Evolutionary conservation across 1,140 invertebrate species (phyloP).

Genomic region (Eriocheir sinensis): DNA sequence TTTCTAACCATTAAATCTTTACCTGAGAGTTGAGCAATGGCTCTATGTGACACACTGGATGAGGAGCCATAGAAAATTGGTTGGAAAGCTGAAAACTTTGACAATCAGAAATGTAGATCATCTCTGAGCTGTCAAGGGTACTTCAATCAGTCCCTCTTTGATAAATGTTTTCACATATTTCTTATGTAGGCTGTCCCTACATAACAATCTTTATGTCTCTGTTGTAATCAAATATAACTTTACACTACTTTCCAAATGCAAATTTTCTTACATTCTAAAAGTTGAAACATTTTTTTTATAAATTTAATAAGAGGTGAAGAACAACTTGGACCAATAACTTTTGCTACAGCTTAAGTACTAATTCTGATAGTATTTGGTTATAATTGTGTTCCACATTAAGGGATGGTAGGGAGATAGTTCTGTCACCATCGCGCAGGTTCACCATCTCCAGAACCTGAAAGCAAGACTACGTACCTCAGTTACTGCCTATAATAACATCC

Average conservation of each 20-base stretch:
- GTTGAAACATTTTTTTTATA: not conserved
- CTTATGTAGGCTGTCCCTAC: not conserved
- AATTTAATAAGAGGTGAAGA: not conserved
- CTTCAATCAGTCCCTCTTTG: not conserved
- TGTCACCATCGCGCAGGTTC: slow-evolving; percentile 82
- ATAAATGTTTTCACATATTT: not conserved
- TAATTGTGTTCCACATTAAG: slow-evolving; percentile 83
- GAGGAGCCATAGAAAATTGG: slow-evolving; percentile 6
- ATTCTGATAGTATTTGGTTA: slow-evolving; percentile 83
- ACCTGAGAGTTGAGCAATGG: slow-evolving; percentile 3
- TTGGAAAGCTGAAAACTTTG: not conserved
- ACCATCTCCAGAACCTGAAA: slow-evolving; percentile 81
- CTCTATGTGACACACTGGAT: slow-evolving; percentile 9
- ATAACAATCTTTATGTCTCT: no score
- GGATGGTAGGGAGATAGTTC: slow-evolving; percentile 82
- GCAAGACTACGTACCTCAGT: not conserved
- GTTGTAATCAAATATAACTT: not conserved
- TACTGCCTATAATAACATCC: no score
- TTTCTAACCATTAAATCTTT: not conserved
- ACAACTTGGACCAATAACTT: not conserved
- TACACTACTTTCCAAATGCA: not conserved
- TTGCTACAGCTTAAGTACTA: slow-evolving; percentile 81
- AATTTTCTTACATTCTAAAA: slow-evolving; percentile 1
- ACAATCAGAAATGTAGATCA: not conserved
- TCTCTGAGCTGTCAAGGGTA: not conserved